Conservation (phyloP, 2,888 invertebrate genomes). For the Octonoba sinensis region DNA sequence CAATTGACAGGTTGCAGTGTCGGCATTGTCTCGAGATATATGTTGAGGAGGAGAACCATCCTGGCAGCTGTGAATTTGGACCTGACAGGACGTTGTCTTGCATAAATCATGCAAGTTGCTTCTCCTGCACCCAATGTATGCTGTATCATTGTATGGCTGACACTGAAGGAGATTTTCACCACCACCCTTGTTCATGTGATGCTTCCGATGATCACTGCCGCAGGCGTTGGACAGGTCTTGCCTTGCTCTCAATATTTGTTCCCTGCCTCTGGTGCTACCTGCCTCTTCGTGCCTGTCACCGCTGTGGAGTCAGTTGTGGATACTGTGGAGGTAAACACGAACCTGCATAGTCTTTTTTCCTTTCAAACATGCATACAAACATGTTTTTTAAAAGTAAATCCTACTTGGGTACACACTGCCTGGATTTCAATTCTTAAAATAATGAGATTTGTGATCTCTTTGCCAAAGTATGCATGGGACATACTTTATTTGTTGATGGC, state of each 20-base stretch:
- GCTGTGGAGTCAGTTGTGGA: constrained; percentile 84
- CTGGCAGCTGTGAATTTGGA: constrained; percentile 81
- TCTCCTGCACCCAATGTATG: constrained; percentile 88
- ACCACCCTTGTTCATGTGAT: constrained; percentile 83
- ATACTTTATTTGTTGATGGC: constrained; percentile 25
- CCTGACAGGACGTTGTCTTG: constrained; percentile 86
- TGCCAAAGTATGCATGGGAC: constrained; percentile 31
- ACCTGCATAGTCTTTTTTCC: constrained; percentile 63
- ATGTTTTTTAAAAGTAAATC: constrained; percentile 16
- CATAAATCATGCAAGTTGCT: constrained; percentile 86
- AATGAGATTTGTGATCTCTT: constrained; percentile 38
- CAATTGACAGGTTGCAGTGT: constrained; percentile 70
- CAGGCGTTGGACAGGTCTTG: constrained; percentile 87
- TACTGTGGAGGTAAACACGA: constrained; percentile 86
- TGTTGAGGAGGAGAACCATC: constrained; percentile 84
- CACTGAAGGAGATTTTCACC: constrained; percentile 87
- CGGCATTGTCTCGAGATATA: constrained; percentile 76
- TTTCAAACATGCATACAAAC: constrained; percentile 10
- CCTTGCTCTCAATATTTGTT: constrained; percentile 86
- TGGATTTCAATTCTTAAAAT: constrained; percentile 33
- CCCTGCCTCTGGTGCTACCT: constrained; percentile 96
- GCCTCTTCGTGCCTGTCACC: constrained; percentile 86
- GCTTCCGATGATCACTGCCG: constrained; percentile 72
- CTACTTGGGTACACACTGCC: constrained; percentile 50
- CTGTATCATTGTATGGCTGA: constrained; percentile 94